A percentile compares a stretch with the other conserved stretches of the same genome.
Conservation (phyloP, 2,113 vertebrate species). For the Zootoca vivipara region DNA sequence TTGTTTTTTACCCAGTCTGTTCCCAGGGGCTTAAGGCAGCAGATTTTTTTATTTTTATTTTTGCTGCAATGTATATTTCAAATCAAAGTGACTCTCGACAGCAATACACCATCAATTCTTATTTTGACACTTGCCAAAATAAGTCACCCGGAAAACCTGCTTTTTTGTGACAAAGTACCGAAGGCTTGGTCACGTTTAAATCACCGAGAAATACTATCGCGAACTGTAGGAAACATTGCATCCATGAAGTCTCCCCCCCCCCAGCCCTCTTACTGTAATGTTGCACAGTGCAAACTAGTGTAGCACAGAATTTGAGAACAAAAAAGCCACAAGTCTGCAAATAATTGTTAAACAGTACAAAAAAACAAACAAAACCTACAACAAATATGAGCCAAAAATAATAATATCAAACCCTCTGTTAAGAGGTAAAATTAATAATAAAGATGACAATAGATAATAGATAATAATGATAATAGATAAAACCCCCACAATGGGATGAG, state of each 20-base stretch:
- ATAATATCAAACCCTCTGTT: neutral
- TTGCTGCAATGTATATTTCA: slow-evolving; percentile 98
- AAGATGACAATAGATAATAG: too few relatives aligned
- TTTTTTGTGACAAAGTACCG: slow-evolving; percentile 99
- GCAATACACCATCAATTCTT: slow-evolving; percentile 99
- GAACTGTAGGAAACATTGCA: slow-evolving; percentile 99
- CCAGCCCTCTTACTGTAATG: slow-evolving; percentile 99
- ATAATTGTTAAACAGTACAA: slow-evolving; percentile 84
- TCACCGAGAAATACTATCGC: slow-evolving; percentile 99
- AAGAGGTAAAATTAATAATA: too few relatives aligned
- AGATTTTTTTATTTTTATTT: neutral
- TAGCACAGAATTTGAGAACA: slow-evolving; percentile 92
- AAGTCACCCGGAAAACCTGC: slow-evolving; percentile 99
- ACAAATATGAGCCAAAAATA: neutral
- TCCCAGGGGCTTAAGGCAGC: neutral
- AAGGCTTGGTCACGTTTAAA: slow-evolving; percentile 99
- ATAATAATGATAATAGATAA: too few relatives aligned
- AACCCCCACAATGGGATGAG: too few relatives aligned
- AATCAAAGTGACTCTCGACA: slow-evolving; percentile 99
- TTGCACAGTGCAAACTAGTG: slow-evolving; percentile 99
- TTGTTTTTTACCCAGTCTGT: neutral
- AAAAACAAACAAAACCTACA: neutral
- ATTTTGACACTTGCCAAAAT: slow-evolving; percentile 99
- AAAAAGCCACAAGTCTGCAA: slow-evolving; percentile 90
- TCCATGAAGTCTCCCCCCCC: slow-evolving; percentile 90